Base-by-base conservation (phyloP, 2,113 vertebrate genomes). In the Speoplatyrhinus poulsoni region DNA sequence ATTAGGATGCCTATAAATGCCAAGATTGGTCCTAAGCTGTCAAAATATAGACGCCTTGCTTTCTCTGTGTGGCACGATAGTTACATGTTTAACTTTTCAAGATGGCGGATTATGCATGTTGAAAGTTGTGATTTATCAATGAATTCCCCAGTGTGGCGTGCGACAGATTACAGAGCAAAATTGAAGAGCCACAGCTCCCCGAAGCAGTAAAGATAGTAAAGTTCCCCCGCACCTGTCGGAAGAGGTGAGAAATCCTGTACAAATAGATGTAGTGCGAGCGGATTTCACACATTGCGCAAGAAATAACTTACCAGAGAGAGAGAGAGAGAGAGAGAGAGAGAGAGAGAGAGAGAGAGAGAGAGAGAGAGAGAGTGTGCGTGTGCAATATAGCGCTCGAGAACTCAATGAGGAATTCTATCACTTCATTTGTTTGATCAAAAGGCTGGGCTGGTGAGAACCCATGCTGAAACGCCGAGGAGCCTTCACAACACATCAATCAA, bases 1-100 rank as follows among this genome's bases (percentile, higher is more conserved):
- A 90, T 88, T 87, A 85, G 69, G 19, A 16, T 73, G 60, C 55
- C 32, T 36, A 26, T 26, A 26, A 50, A 71, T 83, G 80, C 86
- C 75, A 77, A 57, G 67, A 79, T 75, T 73, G 67, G 59, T 79
- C 72, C 13, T n/a, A 50, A 32, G 72, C 73, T 75, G 67, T 60
- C 74, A 74, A 83, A 77, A 81, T 79, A 79, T 3, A 41, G 36
- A 41, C 0, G 36, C 36, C 36, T 41, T 41, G 70, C 77, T 76
- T 76, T 80, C 77, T 70, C 61, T 78, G 63, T 85, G 83, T 41
- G 36, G 7, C 36, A 87, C 86, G 82, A 79, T 79, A 76, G 82
- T 84, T 88, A 82, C 80, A 82, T 46, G 9, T 62, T 69, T 82
- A 64, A 62, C 70, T 65, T 74, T 36, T 81, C 75, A 62, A 76